phyloP scores from a whole-genome alignment of 2,797 vertebrate species.

The Petrocephalus schoutedeni region DNA sequence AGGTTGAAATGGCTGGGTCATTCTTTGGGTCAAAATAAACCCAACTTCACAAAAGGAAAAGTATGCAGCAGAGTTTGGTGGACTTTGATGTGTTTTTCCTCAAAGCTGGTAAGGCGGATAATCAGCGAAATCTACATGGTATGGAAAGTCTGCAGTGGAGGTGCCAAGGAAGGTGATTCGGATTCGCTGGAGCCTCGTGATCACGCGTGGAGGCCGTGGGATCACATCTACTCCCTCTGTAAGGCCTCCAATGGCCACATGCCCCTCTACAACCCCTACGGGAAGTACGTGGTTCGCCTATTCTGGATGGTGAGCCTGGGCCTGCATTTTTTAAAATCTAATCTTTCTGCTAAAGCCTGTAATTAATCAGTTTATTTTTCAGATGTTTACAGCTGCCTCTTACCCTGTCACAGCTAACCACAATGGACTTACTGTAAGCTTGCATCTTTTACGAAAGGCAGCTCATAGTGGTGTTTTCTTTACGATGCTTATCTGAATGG shows the following conservation, averaged over 20 bases:
- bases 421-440: background rate
- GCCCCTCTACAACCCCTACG: conserved; percentile 80
- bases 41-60: no score
- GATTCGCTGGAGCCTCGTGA: conserved; percentile 34
- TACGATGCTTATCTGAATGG: background rate
- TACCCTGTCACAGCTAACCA: background rate
- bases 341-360: background rate
- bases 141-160: conserved; percentile 65
- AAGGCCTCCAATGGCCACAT: conserved; percentile 70
- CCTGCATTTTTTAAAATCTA: background rate
- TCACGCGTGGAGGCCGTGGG: conserved; percentile 82
- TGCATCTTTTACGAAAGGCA: background rate
- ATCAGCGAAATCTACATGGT: conserved; percentile 80
- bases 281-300: conserved; percentile 85
- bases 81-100: background rate
- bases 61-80: background rate
- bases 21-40: no score
- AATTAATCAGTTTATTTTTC: conserved; percentile 1
- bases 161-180: conserved; percentile 38
- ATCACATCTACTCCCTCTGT: conserved; percentile 86
- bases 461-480: background rate
- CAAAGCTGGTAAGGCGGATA: conserved; percentile 84
- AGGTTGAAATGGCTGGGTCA: no score
- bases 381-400: background rate
- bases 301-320: conserved; percentile 84